Evolutionary conservation across 2,113 vertebrate genomes (phyloP).

Genomic region (Coreoperca whiteheadi): DNA sequence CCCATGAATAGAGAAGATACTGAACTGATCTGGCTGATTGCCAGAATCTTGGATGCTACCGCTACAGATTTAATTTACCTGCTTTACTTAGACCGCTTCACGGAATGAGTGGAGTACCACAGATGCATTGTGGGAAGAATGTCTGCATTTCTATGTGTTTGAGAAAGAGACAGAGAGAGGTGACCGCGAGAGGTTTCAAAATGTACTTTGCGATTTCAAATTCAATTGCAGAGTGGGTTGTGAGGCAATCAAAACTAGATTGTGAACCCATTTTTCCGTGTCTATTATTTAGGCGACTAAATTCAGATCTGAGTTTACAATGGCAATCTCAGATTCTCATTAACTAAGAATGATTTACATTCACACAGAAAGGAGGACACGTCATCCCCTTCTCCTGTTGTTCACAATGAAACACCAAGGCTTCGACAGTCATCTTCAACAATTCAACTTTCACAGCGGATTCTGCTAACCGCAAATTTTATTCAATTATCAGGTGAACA

Average conservation of each 20-base stretch:
- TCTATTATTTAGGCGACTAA: conserved; percentile 59
- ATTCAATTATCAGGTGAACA: background rate
- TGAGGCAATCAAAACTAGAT: conserved; percentile 31
- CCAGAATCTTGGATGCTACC: conserved; percentile 61
- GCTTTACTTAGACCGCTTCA: conserved; percentile 64
- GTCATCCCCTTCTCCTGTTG: conserved; percentile 29
- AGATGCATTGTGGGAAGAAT: conserved; percentile 56
- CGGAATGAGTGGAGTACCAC: conserved; percentile 46
- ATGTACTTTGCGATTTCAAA: conserved; percentile 52
- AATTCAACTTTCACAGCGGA: background rate
- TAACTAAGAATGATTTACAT: conserved; percentile 76
- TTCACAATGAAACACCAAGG: conserved; percentile 19
- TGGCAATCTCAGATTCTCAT: conserved; percentile 75
- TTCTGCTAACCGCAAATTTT: background rate
- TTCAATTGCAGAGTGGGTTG: conserved; percentile 14
- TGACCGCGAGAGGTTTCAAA: conserved; percentile 34
- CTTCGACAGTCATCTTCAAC: background rate
- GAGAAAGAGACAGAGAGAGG: conserved; percentile 9
- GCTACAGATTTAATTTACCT: conserved; percentile 76
- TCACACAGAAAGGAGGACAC: conserved; percentile 61
- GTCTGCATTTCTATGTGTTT: conserved; percentile 26
- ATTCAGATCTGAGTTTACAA: conserved; percentile 72
- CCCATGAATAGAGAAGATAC: conserved; percentile 65
- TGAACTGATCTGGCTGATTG: conserved; percentile 66
- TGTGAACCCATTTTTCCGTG: conserved; percentile 33